Percentiles rank a stretch among this genome's conserved stretches.
Conservation (phyloP, 2,888 invertebrate genomes). For the Phyto melanocephala region DNA sequence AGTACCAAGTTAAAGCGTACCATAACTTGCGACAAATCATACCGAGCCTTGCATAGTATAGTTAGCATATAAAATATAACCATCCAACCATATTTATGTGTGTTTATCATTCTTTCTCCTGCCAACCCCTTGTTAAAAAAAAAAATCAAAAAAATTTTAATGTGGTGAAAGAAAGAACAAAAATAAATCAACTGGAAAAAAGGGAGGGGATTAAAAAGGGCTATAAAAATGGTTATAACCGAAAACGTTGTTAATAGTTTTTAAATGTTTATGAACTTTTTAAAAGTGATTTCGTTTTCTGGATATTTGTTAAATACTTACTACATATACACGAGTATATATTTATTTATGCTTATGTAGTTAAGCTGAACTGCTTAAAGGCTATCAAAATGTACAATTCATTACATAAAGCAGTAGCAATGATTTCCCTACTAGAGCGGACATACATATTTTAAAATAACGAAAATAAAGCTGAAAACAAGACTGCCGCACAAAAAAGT, state of each 20-base stretch:
- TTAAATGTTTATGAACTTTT: slow-evolving; percentile 43
- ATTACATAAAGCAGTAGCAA: too few relatives aligned
- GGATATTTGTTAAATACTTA: not conserved
- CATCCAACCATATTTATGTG: not conserved
- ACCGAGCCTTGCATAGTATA: not conserved
- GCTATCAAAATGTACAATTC: too few relatives aligned
- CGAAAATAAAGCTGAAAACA: too few relatives aligned
- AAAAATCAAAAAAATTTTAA: slow-evolving; percentile 12
- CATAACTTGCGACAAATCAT: not conserved
- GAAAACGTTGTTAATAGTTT: slow-evolving; percentile 48
- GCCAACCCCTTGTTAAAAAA: slow-evolving; percentile 25
- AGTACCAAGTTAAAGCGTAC: not conserved
- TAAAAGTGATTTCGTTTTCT: slow-evolving; percentile 21
- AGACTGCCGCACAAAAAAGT: too few relatives aligned
- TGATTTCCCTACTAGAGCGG: too few relatives aligned
- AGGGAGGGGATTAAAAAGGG: slow-evolving; percentile 38
- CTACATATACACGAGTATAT: too few relatives aligned
- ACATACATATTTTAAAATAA: too few relatives aligned
- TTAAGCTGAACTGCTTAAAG: too few relatives aligned
- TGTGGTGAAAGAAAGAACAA: slow-evolving; percentile 43
- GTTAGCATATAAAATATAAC: not conserved
- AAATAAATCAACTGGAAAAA: slow-evolving; percentile 55
- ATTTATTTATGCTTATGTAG: too few relatives aligned
- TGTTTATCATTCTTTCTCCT: too few relatives aligned
- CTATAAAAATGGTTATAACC: slow-evolving; percentile 38